A percentile compares a stretch with the other conserved stretches of the same genome.
Evolutionary conservation across 2,113 vertebrate species (phyloP).

Genomic region (Nestor notabilis): DNA sequence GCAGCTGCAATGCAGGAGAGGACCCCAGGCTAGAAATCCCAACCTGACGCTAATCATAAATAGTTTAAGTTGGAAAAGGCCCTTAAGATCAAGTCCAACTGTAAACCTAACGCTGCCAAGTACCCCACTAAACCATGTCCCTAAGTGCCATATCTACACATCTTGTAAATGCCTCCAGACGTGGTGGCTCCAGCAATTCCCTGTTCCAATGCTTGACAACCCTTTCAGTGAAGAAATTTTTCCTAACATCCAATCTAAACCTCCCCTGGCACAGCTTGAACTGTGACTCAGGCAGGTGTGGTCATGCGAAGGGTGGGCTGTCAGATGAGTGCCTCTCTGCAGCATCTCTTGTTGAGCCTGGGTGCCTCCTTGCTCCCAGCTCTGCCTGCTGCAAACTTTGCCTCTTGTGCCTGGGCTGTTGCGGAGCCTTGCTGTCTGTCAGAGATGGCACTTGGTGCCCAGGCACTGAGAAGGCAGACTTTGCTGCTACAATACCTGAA

Average conservation of each 20-base stretch:
- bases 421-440: fast-evolving
- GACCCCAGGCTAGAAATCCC: neutral
- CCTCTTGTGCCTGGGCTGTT: fast-evolving
- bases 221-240: neutral
- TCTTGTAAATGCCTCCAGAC: neutral
- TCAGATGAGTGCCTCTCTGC: fast-evolving
- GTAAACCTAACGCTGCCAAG: neutral
- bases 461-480: neutral
- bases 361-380: neutral
- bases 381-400: neutral
- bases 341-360: fast-evolving
- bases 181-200: neutral
- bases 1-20: neutral
- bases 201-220: neutral
- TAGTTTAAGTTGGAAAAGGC: neutral
- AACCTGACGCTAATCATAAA: neutral
- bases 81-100: neutral
- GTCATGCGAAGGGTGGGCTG: fast-evolving
- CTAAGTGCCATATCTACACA: fast-evolving
- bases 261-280: neutral
- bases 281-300: fast-evolving
- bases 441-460: neutral
- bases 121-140: neutral
- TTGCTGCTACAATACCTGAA: neutral
- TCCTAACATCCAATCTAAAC: neutral